Percentiles rank a stretch among this genome's conserved stretches.
Conservation (phyloP, 1,140 invertebrate species). For the Achatina immaculata region DNA sequence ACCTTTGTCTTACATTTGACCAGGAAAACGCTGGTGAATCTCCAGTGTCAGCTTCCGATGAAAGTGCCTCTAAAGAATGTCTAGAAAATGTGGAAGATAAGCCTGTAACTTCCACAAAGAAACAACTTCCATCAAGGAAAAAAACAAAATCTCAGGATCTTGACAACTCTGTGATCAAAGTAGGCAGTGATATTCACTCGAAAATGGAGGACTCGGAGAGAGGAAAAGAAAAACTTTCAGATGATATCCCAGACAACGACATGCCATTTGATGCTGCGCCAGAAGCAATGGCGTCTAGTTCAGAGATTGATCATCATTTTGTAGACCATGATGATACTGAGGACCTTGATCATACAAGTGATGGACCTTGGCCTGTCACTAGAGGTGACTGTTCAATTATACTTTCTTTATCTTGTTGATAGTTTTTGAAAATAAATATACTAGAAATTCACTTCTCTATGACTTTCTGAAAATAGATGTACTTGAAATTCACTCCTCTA, state of each 20-base stretch:
- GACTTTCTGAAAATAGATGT: too few species aligned
- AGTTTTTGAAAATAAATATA: too few species aligned
- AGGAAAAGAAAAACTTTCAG: background rate
- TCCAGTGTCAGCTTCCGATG: background rate
- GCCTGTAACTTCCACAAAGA: background rate
- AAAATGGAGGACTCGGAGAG: background rate
- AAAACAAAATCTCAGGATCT: constrained; percentile 4
- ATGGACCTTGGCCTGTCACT: background rate
- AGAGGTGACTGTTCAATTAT: too few species aligned
- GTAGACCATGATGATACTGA: background rate
- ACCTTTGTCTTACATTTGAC: too few species aligned
- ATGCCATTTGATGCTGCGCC: constrained; percentile 1
- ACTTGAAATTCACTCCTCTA: too few species aligned
- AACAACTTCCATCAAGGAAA: background rate
- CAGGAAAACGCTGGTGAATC: background rate
- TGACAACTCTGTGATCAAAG: background rate
- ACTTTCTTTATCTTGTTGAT: too few species aligned
- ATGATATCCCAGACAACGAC: background rate
- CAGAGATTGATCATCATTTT: constrained; percentile 23
- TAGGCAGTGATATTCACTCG: background rate
- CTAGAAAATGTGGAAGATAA: background rate
- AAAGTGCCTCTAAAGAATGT: background rate
- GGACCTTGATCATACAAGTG: background rate
- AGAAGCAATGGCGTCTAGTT: constrained; percentile 7
- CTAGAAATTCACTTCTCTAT: too few species aligned